Base-by-base conservation (phyloP, 2,797 vertebrate species). In the Otus scops region DNA sequence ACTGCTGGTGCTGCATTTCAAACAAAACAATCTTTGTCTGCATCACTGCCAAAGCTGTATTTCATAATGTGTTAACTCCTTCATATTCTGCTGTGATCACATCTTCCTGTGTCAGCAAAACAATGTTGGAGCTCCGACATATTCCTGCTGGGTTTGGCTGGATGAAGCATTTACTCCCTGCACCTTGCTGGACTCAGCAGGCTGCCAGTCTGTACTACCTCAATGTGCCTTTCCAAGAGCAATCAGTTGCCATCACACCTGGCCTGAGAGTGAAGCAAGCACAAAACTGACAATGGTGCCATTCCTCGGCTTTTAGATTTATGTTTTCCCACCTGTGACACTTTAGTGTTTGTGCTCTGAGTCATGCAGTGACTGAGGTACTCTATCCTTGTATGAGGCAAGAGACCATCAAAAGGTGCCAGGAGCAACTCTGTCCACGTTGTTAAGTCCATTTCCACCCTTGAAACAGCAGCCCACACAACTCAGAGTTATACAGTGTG, bases 51-150 rank as follows among this genome's bases (percentile, higher is more conserved):
- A 93, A 88, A 90, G 51, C 36, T 51, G 15, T 48, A 56, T 97
- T 95, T 97, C 96, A 94, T 85, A 84, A 95, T 23, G 56, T 71
- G 88, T 93, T 94, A 92, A 82, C 93, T 97, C 93, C 94, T 96
- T 91, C 83, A 50, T 90, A 84, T 85, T 86, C 89, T 94, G 83
- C 74, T 76, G 51, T 7, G 91, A 95, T 95, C 92, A 70, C 88
- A 96, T 93, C 85, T 87, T 69, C 74, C 67, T 15, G 13, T 94
- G 94, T 96, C 93, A 96, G 96, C 96, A 95, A 86, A 96, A 95
- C 56, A 26, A 15, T 6, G 7, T 7, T 3, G 20, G 89, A 70
- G 60, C 96, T 85, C 68, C 57, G 60, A 15, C 85, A 56, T 8
- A 54, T 92, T 95, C 94, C 83, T 85, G 76, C 70, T 45, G 88